A percentile compares a stretch with the other conserved stretches of the same genome.
Conservation (phyloP, 1,140 invertebrate species). For the Ceratitis capitata region DNA sequence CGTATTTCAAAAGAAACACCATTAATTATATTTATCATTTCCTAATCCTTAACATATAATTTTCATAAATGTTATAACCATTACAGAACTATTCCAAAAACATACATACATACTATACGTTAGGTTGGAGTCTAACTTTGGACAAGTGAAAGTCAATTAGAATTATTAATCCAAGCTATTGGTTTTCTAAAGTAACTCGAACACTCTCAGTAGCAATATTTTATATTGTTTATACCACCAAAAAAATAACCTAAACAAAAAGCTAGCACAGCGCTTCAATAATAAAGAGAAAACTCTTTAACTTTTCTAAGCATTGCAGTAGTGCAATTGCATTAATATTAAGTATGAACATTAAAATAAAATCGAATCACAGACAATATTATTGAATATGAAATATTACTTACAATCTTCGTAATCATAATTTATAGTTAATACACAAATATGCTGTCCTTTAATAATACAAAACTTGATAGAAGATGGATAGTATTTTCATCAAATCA, state of each 20-base stretch:
- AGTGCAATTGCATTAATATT: neutral
- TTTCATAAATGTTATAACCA: no score
- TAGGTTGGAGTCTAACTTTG: no score
- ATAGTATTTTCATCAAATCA: no score
- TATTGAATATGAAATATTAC: neutral
- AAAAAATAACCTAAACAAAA: neutral
- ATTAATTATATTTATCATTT: no score
- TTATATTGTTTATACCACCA: neutral
- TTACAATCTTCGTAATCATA: neutral
- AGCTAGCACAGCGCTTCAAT: no score
- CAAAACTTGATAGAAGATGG: neutral
- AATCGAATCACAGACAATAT: neutral
- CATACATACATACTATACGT: no score
- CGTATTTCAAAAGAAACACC: no score
- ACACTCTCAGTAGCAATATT: neutral
- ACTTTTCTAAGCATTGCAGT: neutral
- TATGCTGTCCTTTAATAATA: neutral
- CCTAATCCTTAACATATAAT: no score
- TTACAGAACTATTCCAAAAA: no score
- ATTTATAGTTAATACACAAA: neutral
- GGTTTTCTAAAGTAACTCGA: neutral
- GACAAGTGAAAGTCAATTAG: constrained; percentile 15
- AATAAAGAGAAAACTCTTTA: no score
- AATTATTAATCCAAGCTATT: neutral
- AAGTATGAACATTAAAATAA: neutral